phyloP scores from a whole-genome alignment of 2,113 vertebrate genomes.

The Willisornis vidua region DNA sequence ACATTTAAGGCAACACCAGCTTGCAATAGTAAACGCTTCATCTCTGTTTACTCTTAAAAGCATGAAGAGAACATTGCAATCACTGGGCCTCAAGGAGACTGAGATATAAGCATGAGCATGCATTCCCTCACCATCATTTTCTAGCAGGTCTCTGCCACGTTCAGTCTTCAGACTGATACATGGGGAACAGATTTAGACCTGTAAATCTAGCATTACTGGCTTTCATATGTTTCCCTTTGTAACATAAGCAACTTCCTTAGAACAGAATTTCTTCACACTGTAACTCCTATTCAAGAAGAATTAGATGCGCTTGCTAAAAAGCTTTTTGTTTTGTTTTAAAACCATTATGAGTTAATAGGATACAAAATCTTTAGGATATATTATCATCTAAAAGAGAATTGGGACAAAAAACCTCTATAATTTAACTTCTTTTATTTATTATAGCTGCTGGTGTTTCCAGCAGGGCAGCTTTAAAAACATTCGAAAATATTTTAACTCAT shows the following conservation, averaged over 20 bases:
- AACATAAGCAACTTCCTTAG: neutral
- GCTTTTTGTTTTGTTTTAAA: neutral
- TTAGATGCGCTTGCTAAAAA: neutral
- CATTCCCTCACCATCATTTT: neutral
- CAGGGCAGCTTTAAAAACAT: neutral
- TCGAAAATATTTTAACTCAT: slow-evolving; percentile 4
- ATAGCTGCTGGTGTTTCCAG: neutral
- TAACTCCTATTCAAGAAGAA: neutral
- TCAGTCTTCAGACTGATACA: neutral
- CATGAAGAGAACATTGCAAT: neutral
- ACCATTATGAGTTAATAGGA: neutral
- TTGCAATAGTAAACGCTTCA: neutral
- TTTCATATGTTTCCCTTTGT: neutral
- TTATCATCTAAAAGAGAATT: neutral
- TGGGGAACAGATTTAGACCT: neutral
- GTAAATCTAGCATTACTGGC: neutral
- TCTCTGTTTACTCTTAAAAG: neutral
- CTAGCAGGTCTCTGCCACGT: neutral
- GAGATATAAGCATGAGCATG: neutral
- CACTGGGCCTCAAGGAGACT: neutral
- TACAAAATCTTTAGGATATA: neutral
- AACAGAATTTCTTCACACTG: neutral
- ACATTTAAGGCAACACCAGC: neutral
- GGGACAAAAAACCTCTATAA: neutral
- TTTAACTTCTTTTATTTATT: neutral